Evolutionary conservation across 2,113 vertebrate species (phyloP), one percentile per base, ranked within the genome.

Genomic region (Paratilapia polleni): DNA sequence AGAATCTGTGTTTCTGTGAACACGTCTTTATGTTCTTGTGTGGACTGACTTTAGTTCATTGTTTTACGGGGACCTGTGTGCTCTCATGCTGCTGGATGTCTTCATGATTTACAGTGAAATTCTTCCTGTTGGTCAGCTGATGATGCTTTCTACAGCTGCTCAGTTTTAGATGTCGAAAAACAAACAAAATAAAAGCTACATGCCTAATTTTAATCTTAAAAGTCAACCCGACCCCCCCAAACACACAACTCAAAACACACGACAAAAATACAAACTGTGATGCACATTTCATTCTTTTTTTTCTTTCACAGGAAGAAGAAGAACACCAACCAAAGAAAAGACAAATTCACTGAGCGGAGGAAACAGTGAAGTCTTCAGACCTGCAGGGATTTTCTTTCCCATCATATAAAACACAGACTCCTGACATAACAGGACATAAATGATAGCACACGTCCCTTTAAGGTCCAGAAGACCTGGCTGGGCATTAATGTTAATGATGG

Each of bases 191-290:
- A 8, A 47, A 14, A 47, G 1, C 43, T 47, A 4, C 11, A 13
- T 2, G 34, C 28, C 17, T 36, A 64, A 38, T 66, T 66, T 64
- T 38, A 38, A 63, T 38, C 6, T 1, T 38, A 22, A 1, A 63
- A 22, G 12, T 14, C 19, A 2, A 1, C n/a, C 2, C 11, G 22
- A 19, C 1, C 31, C 13, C 10, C 61, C 61, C 36, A n/a, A 8
- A 8, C 4, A 38, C 36, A 38, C n/a, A n/a, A n/a, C n/a, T n/a
- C n/a, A 4, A 31, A 0, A 36, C 20, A 36, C 3, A 20, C 4
- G 0, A 63, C 3, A n/a, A 19, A n/a, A 2, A 19, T 13, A 20
- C 13, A 4, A n/a, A 2, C 0, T 38, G 1, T 36, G 28, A 36
- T 5, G 3, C 43, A 47, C 43, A 36, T 63, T 38, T 63, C 31